These are phyloP conservation scores for Chrysolina haemoptera DNA, from an alignment of 2,888 invertebrate genomes.

Conservation along the genomic window DNA sequence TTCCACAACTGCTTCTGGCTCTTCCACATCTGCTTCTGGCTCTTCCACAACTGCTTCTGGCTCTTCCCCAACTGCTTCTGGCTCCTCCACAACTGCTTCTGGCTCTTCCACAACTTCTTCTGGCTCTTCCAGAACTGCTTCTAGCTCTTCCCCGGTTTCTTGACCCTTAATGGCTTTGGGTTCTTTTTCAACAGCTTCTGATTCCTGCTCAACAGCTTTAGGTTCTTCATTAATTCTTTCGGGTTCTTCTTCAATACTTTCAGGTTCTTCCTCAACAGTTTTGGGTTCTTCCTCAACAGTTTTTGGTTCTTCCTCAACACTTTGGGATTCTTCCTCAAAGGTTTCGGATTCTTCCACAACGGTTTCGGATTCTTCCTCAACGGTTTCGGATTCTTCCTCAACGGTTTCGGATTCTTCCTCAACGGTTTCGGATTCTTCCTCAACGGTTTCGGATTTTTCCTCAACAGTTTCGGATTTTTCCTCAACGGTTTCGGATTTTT, in stretches of 20 bases:
- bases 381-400: conserved; percentile 5
- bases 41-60: conserved; percentile 2
- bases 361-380: conserved; percentile 14
- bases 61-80: conserved; percentile 28
- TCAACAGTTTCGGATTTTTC: conserved; percentile 16
- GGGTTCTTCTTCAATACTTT: conserved; percentile 26
- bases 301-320: conserved; percentile 1
- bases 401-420: neutral
- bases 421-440: neutral
- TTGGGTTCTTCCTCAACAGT: conserved; percentile 8
- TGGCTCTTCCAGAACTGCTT: conserved; percentile 23
- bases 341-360: conserved; percentile 16
- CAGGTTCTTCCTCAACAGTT: conserved; percentile 17
- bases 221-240: no score
- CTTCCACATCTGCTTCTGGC: conserved; percentile 24
- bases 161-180: neutral
- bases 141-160: neutral
- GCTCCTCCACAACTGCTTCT: conserved; percentile 23
- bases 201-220: conserved; percentile 23
- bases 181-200: neutral
- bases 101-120: conserved; percentile 17
- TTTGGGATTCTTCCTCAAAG: conserved; percentile 28
- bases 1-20: conserved; percentile 26
- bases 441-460: neutral
- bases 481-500: conserved; percentile 18